Percentiles rank a stretch among this genome's conserved stretches.
These are phyloP conservation scores for Cladopsammia gracilis DNA, from an alignment of 64 coral and sea anemone genomes.

Conservation along the genomic window DNA sequence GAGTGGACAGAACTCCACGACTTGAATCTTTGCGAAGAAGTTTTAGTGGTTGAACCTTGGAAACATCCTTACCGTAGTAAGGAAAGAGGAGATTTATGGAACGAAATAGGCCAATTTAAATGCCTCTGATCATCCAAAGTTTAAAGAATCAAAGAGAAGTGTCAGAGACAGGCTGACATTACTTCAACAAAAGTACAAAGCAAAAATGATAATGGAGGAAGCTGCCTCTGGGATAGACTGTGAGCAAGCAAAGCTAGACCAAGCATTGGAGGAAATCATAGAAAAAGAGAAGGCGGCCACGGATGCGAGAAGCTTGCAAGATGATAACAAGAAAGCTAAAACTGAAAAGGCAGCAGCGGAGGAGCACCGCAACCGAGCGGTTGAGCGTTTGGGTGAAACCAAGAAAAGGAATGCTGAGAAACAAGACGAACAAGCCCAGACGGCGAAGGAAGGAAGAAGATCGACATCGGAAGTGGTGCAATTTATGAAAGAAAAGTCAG, in stretches of 20 bases:
- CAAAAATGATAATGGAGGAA: constrained; percentile 19
- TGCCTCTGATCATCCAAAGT: too few species aligned
- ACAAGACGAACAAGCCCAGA: too few species aligned
- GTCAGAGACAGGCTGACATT: constrained; percentile 31
- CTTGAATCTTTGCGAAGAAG: too few species aligned
- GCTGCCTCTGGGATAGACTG: too few species aligned
- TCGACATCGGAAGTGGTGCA: constrained; percentile 43
- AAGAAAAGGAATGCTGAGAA: too few species aligned
- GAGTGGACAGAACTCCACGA: too few species aligned
- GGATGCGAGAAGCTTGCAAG: too few species aligned
- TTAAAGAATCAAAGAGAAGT: constrained; percentile 28
- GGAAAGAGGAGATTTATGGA: constrained; percentile 6
- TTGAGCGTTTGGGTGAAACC: too few species aligned
- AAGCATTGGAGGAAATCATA: neutral
- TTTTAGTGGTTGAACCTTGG: too few species aligned
- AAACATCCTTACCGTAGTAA: too few species aligned
- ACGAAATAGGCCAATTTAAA: constrained; percentile 18
- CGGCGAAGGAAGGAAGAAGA: too few species aligned
- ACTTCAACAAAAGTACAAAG: constrained; percentile 29
- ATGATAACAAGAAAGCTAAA: neutral
- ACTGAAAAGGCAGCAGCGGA: constrained; percentile 14
- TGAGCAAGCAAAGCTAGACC: too few species aligned
- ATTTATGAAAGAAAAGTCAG: constrained; percentile 39
- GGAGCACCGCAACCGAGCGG: constrained; percentile 32
- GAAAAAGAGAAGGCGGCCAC: constrained; percentile 28